Evolutionary conservation across 1,140 invertebrate species (phyloP).

Genomic region (Drosophila ambigua): DNA sequence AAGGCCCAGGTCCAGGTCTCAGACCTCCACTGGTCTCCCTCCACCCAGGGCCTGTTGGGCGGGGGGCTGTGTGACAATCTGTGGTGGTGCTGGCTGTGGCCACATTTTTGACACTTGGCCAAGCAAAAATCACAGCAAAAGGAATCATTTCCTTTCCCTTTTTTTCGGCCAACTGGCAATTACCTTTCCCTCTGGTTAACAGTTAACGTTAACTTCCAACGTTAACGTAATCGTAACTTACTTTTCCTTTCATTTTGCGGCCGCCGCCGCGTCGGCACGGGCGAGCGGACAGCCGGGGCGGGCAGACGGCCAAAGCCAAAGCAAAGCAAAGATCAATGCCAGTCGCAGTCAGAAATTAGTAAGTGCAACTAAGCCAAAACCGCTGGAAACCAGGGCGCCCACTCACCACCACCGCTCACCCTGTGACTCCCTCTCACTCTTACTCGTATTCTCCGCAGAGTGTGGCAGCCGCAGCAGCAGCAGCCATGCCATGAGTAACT

Average conservation of each 20-base stretch:
- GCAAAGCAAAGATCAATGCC: conserved; percentile 81
- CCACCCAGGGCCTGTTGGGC: conserved; percentile 5
- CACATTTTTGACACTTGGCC: conserved; percentile 77
- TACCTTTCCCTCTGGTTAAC: conserved; percentile 73
- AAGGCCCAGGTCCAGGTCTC: conserved; percentile 10
- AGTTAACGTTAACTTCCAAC: conserved; percentile 35
- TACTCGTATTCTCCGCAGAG: conserved; percentile 2
- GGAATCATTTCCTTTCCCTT: conserved; percentile 67
- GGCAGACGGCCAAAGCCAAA: conserved; percentile 37
- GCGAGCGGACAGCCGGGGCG: background rate
- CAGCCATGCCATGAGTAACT: conserved; percentile 82
- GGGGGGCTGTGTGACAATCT: too few species aligned
- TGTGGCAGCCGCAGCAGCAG: conserved; percentile 17
- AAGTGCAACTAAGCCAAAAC: conserved; percentile 74
- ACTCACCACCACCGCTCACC: conserved; percentile 52
- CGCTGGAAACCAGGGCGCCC: conserved; percentile 60
- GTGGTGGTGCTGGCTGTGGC: background rate
- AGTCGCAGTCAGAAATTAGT: conserved; percentile 77
- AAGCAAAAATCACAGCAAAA: conserved; percentile 67
- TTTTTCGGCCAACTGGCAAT: conserved; percentile 73
- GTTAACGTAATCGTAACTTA: conserved; percentile 76
- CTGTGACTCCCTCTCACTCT: conserved; percentile 2
- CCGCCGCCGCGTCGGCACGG: conserved; percentile 14
- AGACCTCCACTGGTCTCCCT: background rate
- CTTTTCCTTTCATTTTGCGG: conserved; percentile 80